Percentiles rank a stretch among this genome's conserved stretches.
Conservation (phyloP, 2,113 vertebrate species). For the Mixornis gularis region DNA sequence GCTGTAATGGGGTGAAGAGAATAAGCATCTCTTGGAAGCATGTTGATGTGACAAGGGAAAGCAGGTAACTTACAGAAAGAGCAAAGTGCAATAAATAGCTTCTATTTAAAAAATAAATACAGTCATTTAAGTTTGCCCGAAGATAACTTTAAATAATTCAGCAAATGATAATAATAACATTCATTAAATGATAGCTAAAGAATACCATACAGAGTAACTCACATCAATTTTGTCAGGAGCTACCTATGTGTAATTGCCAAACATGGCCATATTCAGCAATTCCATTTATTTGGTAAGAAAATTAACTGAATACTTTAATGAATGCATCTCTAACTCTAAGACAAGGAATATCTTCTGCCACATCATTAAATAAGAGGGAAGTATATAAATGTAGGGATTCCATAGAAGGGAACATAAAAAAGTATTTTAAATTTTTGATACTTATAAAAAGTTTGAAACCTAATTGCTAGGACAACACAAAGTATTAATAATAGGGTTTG, state of each 20-base stretch:
- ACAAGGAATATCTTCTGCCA: neutral
- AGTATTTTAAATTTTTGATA: neutral
- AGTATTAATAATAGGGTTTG: neutral
- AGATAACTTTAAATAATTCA: constrained; percentile 28
- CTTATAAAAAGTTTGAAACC: neutral
- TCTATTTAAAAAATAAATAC: constrained; percentile 12
- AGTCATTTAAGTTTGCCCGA: neutral
- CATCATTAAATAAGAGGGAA: neutral
- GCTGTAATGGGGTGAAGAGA: neutral
- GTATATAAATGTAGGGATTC: neutral
- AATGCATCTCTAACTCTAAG: neutral
- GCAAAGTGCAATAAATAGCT: neutral
- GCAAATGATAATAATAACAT: neutral
- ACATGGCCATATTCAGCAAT: neutral
- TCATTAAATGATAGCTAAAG: neutral
- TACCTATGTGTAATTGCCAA: neutral
- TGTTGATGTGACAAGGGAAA: neutral
- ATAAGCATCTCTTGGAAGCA: neutral
- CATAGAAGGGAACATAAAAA: neutral
- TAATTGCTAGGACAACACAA: neutral
- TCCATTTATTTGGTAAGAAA: neutral
- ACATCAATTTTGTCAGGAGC: neutral
- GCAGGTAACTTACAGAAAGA: neutral
- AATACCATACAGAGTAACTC: neutral
- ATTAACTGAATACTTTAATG: neutral